phyloP scores from a whole-genome alignment of 2,888 invertebrate genomes.

The Apotomis betuletana region DNA sequence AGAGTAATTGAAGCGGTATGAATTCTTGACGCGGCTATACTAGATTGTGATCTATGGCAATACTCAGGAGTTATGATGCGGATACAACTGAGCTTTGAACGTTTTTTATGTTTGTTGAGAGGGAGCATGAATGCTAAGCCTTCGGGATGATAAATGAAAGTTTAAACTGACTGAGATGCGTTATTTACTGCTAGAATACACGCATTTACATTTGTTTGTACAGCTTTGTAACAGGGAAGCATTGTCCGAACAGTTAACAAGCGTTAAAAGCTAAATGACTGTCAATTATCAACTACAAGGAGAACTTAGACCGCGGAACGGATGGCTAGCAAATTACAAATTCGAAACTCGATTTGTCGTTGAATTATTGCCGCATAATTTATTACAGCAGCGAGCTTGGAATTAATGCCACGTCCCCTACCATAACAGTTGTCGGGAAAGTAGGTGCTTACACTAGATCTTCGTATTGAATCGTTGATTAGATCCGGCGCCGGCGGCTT shows the following conservation, averaged over 20 bases:
- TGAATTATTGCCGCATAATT: slow-evolving; percentile 67
- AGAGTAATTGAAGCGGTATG: slow-evolving; percentile 51
- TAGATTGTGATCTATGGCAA: slow-evolving; percentile 34
- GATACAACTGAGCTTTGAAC: slow-evolving; percentile 14
- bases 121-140: slow-evolving; percentile 20
- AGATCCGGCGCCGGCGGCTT: slow-evolving; percentile 64
- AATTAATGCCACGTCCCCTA: slow-evolving; percentile 62
- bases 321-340: slow-evolving; percentile 50
- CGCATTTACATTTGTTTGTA: slow-evolving; percentile 17
- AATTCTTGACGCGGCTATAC: slow-evolving; percentile 36
- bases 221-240: slow-evolving; percentile 1
- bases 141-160: slow-evolving; percentile 34
- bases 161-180: slow-evolving; percentile 27
- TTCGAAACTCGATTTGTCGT: slow-evolving; percentile 58
- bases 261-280: slow-evolving; percentile 12
- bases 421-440: slow-evolving; percentile 58
- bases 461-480: slow-evolving; percentile 65
- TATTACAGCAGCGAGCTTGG: slow-evolving; percentile 58
- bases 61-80: slow-evolving; percentile 21
- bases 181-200: slow-evolving; percentile 29
- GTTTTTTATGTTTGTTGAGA: slow-evolving; percentile 25
- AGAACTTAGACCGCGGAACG: slow-evolving; percentile 10
- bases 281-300: slow-evolving; percentile 4
- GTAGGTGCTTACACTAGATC: slow-evolving; percentile 58
- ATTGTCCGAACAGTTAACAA: background rate